Evolutionary conservation across 1,140 invertebrate genomes (phyloP), one percentile per base, ranked within the genome.

Genomic region (Scaptomyza montana): DNA sequence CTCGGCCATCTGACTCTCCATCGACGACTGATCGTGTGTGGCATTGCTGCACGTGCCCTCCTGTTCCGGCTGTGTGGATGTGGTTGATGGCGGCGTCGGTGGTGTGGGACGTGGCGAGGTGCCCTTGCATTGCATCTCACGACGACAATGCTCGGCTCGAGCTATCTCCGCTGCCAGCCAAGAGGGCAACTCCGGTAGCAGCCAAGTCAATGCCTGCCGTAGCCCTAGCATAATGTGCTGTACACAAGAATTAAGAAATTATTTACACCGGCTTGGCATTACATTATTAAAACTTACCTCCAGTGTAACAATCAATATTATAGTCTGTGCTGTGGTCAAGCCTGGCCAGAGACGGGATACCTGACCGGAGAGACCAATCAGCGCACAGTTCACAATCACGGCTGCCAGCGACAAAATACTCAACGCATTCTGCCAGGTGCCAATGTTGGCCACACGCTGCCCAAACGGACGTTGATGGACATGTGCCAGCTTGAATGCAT

Each of bases 361-460:
- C 81, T 98, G 96, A 1, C 97, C 97, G 3, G 97, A 98, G 5
- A 98, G 94, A 21, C 97, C 97, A 71, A 99, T 97, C 30, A 99
- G 93, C 0, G 97, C 98, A 93, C 98, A 98, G 92, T 99, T 99
- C 0, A 99, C 98, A 71, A 98, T 93, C 9, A 99, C 97, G 0
- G 98, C 97, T 41, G 98, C 95, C 1, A 97, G 93, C n/a, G 98
- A 97, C 94, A 99, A 97, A 19, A 97, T 94, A 92, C 98, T 97
- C 93, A 99, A 96, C 12, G 97, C 97, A 93, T 97, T 96, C 95
- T 99, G 97, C 98, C 98, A 99, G 55, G 97, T 98, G 45, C 98
- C 98, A 84, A 99, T 99, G 90, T 96, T 97, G 36, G 96, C 95
- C n/a, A 98, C 98, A 53, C 97, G 93, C 80, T 97, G 95, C 0